A percentile compares a stretch with the other conserved stretches of the same genome.
Conservation (phyloP, 2,888 invertebrate genomes). For the Ophion costatus region DNA sequence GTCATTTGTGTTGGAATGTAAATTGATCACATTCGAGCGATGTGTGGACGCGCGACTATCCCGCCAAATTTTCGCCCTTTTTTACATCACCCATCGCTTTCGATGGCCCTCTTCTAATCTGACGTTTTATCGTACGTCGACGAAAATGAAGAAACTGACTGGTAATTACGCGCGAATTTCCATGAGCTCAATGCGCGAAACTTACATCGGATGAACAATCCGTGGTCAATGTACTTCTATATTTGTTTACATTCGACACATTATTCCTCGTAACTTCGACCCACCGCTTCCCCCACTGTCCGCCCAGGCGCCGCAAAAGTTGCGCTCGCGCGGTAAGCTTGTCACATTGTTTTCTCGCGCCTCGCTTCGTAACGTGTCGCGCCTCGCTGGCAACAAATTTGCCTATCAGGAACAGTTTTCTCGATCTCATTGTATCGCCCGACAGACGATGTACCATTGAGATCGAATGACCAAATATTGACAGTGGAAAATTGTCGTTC, state of each 20-base stretch:
- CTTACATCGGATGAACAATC: no score
- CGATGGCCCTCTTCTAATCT: not conserved
- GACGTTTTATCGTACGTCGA: not conserved
- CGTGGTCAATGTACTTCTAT: no score
- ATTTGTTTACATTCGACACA: no score
- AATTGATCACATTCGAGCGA: not conserved
- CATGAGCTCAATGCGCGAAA: no score
- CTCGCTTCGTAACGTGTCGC: constrained; percentile 6
- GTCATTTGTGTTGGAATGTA: no score
- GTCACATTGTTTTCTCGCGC: constrained; percentile 17
- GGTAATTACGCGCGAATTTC: no score
- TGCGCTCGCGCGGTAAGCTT: not conserved
- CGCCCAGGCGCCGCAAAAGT: not conserved
- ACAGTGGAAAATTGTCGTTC: constrained; percentile 1
- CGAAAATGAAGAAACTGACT: not conserved
- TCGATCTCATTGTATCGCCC: not conserved
- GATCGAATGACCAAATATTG: not conserved
- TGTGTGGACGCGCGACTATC: not conserved
- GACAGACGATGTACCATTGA: not conserved
- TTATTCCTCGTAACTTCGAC: not conserved
- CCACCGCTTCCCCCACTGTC: not conserved
- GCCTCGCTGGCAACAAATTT: not conserved
- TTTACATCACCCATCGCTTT: not conserved
- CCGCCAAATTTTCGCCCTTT: constrained; percentile 6
- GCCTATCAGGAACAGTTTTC: not conserved